These are phyloP conservation scores for Crax fasciolata DNA, from an alignment of 2,797 vertebrate species.

Conservation along the genomic window DNA sequence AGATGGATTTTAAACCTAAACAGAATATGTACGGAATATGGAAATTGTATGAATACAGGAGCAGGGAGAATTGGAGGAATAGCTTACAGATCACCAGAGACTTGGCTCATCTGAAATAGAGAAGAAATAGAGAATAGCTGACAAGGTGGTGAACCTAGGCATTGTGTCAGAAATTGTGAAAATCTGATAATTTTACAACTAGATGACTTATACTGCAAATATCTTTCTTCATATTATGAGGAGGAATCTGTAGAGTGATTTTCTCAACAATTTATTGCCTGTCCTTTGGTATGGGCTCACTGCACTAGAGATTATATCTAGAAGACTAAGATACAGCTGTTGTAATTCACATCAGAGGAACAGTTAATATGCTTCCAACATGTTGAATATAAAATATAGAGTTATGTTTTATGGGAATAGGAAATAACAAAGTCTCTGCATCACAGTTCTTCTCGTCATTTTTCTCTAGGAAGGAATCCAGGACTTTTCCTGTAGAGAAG, in stretches of 20 bases:
- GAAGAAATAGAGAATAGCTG: background rate
- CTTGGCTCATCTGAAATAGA: background rate
- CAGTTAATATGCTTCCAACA: background rate
- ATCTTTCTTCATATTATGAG: background rate
- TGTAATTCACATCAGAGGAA: background rate
- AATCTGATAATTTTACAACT: background rate
- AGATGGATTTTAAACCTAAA: background rate
- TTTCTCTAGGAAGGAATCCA: background rate
- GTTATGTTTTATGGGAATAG: background rate
- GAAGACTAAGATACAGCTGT: background rate
- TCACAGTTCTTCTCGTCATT: background rate
- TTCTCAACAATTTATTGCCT: background rate
- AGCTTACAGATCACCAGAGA: background rate
- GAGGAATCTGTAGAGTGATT: background rate
- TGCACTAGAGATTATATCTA: background rate
- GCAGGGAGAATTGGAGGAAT: background rate
- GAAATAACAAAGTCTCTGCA: background rate
- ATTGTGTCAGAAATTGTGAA: background rate
- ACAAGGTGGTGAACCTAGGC: background rate
- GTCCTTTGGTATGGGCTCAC: background rate
- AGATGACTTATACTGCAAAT: background rate
- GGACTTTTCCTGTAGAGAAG: background rate
- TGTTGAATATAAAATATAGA: background rate
- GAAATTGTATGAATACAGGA: background rate
- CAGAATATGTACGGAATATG: background rate